These are phyloP conservation scores for Pristis pectinata DNA, from an alignment of 2,797 vertebrate species.

Conservation along the genomic window DNA sequence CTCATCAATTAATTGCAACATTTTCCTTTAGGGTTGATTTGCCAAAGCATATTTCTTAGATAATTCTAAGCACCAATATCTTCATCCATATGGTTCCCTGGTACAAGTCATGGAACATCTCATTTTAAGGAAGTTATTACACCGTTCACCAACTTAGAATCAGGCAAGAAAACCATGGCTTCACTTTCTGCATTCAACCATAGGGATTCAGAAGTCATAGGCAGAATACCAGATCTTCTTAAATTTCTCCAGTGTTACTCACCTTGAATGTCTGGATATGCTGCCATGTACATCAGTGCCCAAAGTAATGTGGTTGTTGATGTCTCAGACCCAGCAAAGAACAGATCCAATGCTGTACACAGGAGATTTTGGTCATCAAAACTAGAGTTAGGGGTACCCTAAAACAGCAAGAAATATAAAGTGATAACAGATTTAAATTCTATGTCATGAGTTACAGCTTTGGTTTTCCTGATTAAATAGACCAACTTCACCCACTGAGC, in stretches of 20 bases:
- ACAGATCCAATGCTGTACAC: conserved; percentile 64
- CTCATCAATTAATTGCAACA: too few relatives aligned
- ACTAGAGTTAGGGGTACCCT: conserved; percentile 40
- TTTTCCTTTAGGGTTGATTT: too few relatives aligned
- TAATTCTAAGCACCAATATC: neutral
- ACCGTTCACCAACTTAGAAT: neutral
- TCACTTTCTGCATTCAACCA: neutral
- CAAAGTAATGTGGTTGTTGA: conserved; percentile 72
- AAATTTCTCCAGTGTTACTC: rapidly evolving
- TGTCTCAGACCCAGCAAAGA: conserved; percentile 77
- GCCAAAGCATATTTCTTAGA: too few relatives aligned
- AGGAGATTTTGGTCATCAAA: conserved; percentile 66
- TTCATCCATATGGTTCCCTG: neutral
- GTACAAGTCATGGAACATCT: neutral
- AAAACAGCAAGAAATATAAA: neutral
- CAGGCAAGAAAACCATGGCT: too few relatives aligned
- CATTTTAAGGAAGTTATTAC: too few relatives aligned
- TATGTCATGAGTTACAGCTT: neutral
- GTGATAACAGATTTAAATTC: neutral
- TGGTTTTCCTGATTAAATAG: neutral
- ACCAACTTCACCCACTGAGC: neutral
- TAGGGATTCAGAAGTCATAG: too few relatives aligned
- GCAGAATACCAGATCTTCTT: neutral
- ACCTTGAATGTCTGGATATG: conserved; percentile 49
- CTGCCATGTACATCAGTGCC: conserved; percentile 70